These are phyloP conservation scores for Pelagia noctiluca DNA, from an alignment of 30 jellyfish, hydroid and myxozoan species.

Conservation along the genomic window DNA sequence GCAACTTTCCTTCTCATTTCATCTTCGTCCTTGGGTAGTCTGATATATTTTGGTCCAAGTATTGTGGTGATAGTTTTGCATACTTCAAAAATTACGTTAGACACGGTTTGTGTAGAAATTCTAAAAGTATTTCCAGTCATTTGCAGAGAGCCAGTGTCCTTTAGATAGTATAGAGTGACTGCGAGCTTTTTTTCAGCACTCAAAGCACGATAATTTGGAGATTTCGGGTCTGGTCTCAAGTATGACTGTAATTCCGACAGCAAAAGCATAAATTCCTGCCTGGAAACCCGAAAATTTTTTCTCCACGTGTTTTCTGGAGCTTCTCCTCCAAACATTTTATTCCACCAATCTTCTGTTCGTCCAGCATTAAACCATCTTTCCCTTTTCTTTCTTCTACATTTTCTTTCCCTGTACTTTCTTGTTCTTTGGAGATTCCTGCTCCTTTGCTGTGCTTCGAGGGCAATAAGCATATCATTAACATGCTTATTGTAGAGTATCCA, in stretches of 20 bases:
- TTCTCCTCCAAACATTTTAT: constrained; percentile 13
- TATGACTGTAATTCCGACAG: constrained; percentile 6
- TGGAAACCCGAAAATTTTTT: constrained; percentile 41
- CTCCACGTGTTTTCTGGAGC: constrained; percentile 30
- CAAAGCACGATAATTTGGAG: constrained; percentile 59
- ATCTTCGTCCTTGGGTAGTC: constrained; percentile 26
- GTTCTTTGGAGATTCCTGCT: background rate
- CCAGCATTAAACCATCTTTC: constrained; percentile 22
- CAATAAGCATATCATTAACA: background rate
- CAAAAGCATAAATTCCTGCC: constrained; percentile 20
- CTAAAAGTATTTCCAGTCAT: constrained; percentile 66
- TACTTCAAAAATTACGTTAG: constrained; percentile 41
- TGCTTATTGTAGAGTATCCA: background rate
- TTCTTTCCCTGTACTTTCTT: background rate
- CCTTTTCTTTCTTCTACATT: background rate
- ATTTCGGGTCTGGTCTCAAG: constrained; percentile 33
- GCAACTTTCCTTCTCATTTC: background rate
- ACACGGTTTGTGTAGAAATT: constrained; percentile 38
- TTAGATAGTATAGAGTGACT: constrained; percentile 36
- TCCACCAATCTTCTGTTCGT: constrained; percentile 68
- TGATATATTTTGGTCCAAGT: constrained; percentile 33
- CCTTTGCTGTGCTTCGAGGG: background rate
- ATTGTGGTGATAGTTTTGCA: constrained; percentile 41
- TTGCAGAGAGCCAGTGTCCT: constrained; percentile 37
- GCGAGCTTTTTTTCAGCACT: constrained; percentile 63